These are phyloP conservation scores for Montipora efflorescens DNA, from an alignment of 64 coral and sea anemone genomes.

Conservation along the genomic window DNA sequence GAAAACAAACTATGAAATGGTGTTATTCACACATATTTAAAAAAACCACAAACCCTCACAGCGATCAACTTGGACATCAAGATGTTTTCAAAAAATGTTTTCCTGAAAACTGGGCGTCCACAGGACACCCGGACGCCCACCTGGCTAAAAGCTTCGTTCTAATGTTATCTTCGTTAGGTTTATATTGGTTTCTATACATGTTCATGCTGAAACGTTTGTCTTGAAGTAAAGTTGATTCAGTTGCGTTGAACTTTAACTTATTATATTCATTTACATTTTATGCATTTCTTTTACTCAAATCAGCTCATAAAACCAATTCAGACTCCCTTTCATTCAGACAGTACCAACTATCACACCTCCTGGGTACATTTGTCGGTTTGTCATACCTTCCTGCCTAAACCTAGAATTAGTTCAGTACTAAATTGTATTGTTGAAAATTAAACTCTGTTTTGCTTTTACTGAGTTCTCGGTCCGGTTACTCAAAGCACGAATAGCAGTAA, in stretches of 20 bases:
- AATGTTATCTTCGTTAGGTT: no score
- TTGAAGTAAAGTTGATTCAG: slow-evolving; percentile 23
- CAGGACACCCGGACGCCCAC: no score
- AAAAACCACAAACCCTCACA: no score
- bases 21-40: no score
- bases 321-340: slow-evolving; percentile 70
- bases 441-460: slow-evolving; percentile 66
- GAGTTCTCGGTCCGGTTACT: slow-evolving; percentile 52
- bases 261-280: slow-evolving; percentile 45
- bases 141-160: not conserved
- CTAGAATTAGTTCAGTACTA: slow-evolving; percentile 32
- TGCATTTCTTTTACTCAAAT: slow-evolving; percentile 73
- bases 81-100: no score
- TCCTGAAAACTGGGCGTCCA: no score
- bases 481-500: slow-evolving; percentile 33
- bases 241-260: slow-evolving; percentile 51
- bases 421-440: slow-evolving; percentile 72
- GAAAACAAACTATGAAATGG: no score
- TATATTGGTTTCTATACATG: no score
- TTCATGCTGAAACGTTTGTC: no score
- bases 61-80: no score
- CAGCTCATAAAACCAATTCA: slow-evolving; percentile 64
- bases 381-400: slow-evolving; percentile 41
- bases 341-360: not conserved
- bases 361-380: slow-evolving; percentile 32